Evolutionary conservation across 2,797 vertebrate genomes (phyloP), one percentile per base, ranked within the genome.

Genomic region (Antrozous pallidus): DNA sequence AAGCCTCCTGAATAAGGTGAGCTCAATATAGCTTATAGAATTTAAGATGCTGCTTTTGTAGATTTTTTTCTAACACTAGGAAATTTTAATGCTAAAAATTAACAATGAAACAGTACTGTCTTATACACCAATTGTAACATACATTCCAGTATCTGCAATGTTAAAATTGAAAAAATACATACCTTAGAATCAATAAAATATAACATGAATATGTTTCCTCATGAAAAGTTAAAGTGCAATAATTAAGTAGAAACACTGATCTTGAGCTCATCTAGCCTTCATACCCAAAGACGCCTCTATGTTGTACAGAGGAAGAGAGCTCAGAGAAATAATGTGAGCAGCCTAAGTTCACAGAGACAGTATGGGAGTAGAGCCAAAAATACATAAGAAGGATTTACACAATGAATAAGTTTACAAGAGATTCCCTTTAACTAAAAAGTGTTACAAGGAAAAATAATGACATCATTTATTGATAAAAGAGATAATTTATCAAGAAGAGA

Each of bases 11-110:
- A 90, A 75, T 40, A 51, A n/a, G 18, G 81, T 8, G 79, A 83
- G 45, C 8, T 86, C 74, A 94, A 71, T 16, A 1, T 71, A 47
- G 36, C 16, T 92, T 71, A 80, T 49, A 89, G 22, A 88, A 54
- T 92, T 26, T 61, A 49, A 47, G 28, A 84, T 82, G 22, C 51
- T 45, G 54, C 26, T 90, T 94, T 88, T 28, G 26, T 49, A 47
- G 71, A 22, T 36, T 88, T 33, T 81, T 92, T 81, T 11, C 28
- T 92, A 71, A 33, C 26, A 70, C 47, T 67, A 26, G 90, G 31
- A 36, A 42, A 40, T 33, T 84, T 92, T 84, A 94, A 88, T 56
- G 73, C 17, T 88, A 24, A 81, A 87, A 84, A 51, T 80, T 77
- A 95, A 71, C n/a, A 73, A 28, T 18, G 5, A 71, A 28, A 71